These are phyloP conservation scores for Hylyphantes graminicola DNA, from an alignment of 1,140 invertebrate species.

Conservation along the genomic window DNA sequence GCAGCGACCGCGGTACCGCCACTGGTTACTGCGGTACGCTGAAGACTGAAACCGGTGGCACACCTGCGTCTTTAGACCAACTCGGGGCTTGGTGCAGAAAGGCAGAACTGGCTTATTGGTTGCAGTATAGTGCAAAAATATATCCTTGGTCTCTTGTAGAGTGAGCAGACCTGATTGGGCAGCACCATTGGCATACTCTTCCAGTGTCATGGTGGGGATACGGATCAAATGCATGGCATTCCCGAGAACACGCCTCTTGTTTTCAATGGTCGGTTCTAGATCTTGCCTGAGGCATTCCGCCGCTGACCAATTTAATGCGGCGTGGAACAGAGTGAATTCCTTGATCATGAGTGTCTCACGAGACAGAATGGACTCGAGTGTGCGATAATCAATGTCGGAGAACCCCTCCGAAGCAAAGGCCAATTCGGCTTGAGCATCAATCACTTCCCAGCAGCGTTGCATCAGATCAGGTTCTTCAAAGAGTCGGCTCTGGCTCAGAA, in stretches of 20 bases:
- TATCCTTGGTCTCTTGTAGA: constrained; percentile 89
- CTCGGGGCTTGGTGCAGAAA: constrained; percentile 83
- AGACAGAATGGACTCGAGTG: constrained; percentile 85
- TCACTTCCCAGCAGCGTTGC: constrained; percentile 95
- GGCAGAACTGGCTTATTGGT: constrained; percentile 79
- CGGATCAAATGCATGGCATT: constrained; percentile 85
- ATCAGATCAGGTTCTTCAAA: constrained; percentile 93
- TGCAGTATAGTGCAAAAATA: constrained; percentile 80
- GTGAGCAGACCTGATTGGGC: constrained; percentile 89
- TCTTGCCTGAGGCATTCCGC: constrained; percentile 85
- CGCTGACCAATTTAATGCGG: constrained; percentile 87
- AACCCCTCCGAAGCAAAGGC: constrained; percentile 92
- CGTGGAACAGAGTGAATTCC: constrained; percentile 88
- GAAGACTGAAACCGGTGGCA: constrained; percentile 96
- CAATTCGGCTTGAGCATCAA: constrained; percentile 92
- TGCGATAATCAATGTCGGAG: constrained; percentile 89
- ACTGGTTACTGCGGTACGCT: constrained; percentile 95
- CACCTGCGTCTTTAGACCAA: constrained; percentile 89
- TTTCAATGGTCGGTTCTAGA: constrained; percentile 75
- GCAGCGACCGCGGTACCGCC: constrained; percentile 89
- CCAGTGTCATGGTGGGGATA: constrained; percentile 88
- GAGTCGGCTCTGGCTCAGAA: constrained; percentile 88
- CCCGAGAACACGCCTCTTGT: constrained; percentile 75
- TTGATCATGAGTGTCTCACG: constrained; percentile 92
- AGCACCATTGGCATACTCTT: constrained; percentile 91